These are phyloP conservation scores for Parauchenoglanis ngamensis DNA, from an alignment of 2,797 vertebrate species.

Conservation along the genomic window DNA sequence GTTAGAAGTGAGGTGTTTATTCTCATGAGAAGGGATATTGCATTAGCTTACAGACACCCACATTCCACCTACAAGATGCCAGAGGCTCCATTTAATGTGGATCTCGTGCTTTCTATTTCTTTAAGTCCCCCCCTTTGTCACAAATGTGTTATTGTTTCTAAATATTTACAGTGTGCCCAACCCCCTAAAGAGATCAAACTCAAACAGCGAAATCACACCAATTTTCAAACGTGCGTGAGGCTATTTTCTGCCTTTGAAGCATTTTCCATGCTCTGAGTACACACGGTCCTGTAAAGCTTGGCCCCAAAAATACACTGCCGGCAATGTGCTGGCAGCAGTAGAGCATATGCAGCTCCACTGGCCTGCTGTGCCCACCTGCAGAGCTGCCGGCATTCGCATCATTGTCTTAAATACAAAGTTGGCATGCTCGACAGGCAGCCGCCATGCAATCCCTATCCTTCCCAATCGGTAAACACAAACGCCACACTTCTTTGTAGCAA, in stretches of 20 bases:
- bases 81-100: slow-evolving; percentile 28
- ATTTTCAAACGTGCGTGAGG: slow-evolving; percentile 61
- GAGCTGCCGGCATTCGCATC: slow-evolving; percentile 61
- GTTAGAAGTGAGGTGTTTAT: slow-evolving; percentile 30
- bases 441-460: slow-evolving; percentile 50
- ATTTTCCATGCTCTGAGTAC: slow-evolving; percentile 61
- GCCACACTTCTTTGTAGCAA: slow-evolving; percentile 51
- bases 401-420: slow-evolving; percentile 65
- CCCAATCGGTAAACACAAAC: slow-evolving; percentile 46
- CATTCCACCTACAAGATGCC: slow-evolving; percentile 27
- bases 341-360: slow-evolving; percentile 64
- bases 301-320: slow-evolving; percentile 65
- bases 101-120: slow-evolving; percentile 43
- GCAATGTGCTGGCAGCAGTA: slow-evolving; percentile 58
- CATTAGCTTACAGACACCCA: slow-evolving; percentile 30
- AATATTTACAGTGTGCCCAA: slow-evolving; percentile 58
- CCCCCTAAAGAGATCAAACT: slow-evolving; percentile 59
- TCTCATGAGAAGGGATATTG: slow-evolving; percentile 37
- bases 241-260: slow-evolving; percentile 70
- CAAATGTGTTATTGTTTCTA: slow-evolving; percentile 58
- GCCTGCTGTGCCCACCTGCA: slow-evolving; percentile 59
- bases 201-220: slow-evolving; percentile 65
- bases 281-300: slow-evolving; percentile 60
- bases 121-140: slow-evolving; percentile 45
- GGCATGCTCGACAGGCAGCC: slow-evolving; percentile 58